Conservation (phyloP, 92 coral and sea anemone genomes). For the Pocillopora grandis region DNA sequence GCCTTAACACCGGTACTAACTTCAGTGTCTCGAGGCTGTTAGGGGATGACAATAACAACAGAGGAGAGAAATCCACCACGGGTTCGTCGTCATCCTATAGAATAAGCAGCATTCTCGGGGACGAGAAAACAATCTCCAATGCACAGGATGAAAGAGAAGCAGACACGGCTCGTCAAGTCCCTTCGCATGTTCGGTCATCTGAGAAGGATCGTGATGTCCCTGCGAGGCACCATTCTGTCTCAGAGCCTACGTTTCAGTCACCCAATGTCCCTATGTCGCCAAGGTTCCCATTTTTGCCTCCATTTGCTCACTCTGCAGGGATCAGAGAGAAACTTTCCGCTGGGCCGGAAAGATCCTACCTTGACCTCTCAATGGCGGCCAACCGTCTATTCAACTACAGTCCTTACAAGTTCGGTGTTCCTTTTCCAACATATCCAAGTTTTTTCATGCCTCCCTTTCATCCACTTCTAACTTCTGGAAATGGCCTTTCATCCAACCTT, state of each 20-base stretch:
- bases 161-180: constrained; percentile 9
- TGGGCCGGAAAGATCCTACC: constrained; percentile 40
- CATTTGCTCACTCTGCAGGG: constrained; percentile 12
- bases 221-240: constrained; percentile 4
- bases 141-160: neutral
- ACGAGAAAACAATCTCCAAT: constrained; percentile 7
- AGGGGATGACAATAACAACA: constrained; percentile 50
- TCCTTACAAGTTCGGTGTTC: constrained; percentile 75
- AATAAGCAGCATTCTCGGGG: constrained; percentile 78
- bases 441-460: constrained; percentile 83
- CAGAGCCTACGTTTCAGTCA: constrained; percentile 10
- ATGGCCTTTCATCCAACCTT: constrained; percentile 76
- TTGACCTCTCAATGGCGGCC: constrained; percentile 44
- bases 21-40: constrained; percentile 83
- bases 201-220: constrained; percentile 5
- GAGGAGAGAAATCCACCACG: constrained; percentile 31
- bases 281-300: constrained; percentile 31
- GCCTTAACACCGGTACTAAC: constrained; percentile 40
- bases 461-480: constrained; percentile 70
- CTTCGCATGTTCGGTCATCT: constrained; percentile 2
- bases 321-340: constrained; percentile 14
- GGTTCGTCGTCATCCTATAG: constrained; percentile 62
- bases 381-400: constrained; percentile 56
- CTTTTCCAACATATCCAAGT: constrained; percentile 75
- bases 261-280: neutral